These are phyloP conservation scores for Meandrusa payeni DNA, from an alignment of 2,888 invertebrate species.

Conservation along the genomic window DNA sequence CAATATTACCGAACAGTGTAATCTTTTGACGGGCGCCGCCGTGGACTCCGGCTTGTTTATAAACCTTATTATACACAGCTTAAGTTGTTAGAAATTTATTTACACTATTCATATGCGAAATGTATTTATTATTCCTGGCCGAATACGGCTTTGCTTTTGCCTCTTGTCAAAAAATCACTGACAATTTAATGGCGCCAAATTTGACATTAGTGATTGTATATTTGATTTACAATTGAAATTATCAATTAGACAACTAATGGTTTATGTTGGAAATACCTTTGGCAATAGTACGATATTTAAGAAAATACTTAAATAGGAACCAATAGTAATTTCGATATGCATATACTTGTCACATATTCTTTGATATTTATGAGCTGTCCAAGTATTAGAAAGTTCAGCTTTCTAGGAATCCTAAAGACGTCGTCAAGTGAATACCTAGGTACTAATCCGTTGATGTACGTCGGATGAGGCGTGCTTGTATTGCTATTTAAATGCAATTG, in stretches of 20 bases:
- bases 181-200: too few species aligned
- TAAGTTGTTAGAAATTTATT: conserved; percentile 48
- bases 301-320: conserved; percentile 1
- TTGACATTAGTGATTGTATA: too few species aligned
- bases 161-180: conserved; percentile 2
- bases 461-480: conserved; percentile 58
- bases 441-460: conserved; percentile 45
- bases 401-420: conserved; percentile 51
- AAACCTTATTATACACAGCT: conserved; percentile 40
- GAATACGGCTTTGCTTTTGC: conserved; percentile 5
- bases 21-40: conserved; percentile 66
- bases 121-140: conserved; percentile 22
- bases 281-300: too few species aligned
- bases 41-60: conserved; percentile 46
- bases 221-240: too few species aligned
- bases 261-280: too few species aligned
- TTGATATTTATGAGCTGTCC: conserved; percentile 23
- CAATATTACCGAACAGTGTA: conserved; percentile 34
- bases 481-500: conserved; percentile 40
- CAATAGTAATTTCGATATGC: conserved; percentile 13
- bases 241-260: not conserved
- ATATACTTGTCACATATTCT: conserved; percentile 14
- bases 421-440: conserved; percentile 53
- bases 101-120: conserved; percentile 50
- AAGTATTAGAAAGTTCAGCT: conserved; percentile 58